Base-by-base conservation (phyloP, 2,888 invertebrate genomes). In the Siphonodentalium dalli region DNA sequence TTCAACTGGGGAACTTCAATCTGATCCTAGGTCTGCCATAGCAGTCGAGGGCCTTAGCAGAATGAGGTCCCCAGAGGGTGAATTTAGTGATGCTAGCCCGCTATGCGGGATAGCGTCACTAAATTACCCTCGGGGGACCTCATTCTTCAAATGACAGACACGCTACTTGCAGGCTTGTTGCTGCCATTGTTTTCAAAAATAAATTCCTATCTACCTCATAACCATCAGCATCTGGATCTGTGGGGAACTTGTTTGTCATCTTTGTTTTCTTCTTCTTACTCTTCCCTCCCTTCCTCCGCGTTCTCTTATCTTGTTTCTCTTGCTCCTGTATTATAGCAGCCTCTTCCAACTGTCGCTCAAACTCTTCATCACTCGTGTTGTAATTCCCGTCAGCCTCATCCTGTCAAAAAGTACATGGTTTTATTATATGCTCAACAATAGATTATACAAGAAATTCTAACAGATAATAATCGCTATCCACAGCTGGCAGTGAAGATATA, bases 341-440 rank as follows among this genome's bases (percentile, higher is more conserved):
- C 57, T 83, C 83, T 48, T 83, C 81, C 46, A 99, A 81, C 90
- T 98, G 95, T 75, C 96, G 92, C 75, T 99, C 99, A 82, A 99
- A 99, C 81, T 99, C 98, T 54, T 96, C 92, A 81, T 99, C 99
- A 0, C 96, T 96, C 26, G 81, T 81, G 82, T 98, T 96, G 26
- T 92, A 87, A 71, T 93, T 93, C 0, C 89, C 89, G 47, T 87
- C 89, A 15, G 85, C 87, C 70, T 93, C 93, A 49, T 82, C 80
- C 75, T 73, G 55, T 28, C n/a, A 18, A 53, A 18, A n/a, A 39
- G 5, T 20, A 40, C 44, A 34, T 13, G 5, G 43, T 9, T 37
- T 15, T 13, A 52, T 9, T 39, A 51, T 1, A 24, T 35, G 13
- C 28, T 40, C 26, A 31, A 50, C 42, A 31, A 24, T 23, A 46